Base-by-base conservation (phyloP, 2,113 vertebrate genomes). In the Crotophaga sulcirostris region DNA sequence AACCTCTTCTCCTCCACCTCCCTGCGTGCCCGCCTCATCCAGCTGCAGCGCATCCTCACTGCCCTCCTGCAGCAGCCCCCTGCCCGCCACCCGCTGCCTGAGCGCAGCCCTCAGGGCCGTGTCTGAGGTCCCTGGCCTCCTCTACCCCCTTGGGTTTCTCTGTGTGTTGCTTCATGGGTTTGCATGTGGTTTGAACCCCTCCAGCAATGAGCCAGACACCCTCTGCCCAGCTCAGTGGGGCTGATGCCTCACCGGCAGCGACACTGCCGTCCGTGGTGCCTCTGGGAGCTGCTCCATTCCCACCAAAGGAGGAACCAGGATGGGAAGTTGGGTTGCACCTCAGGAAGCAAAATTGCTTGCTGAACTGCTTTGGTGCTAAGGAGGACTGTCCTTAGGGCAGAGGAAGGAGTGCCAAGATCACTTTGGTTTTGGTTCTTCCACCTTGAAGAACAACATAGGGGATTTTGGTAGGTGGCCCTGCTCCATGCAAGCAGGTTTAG, bases 1-100 rank as follows among this genome's bases (percentile, higher is more conserved):
- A 98, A 81, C 6, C 96, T 99, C 55, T 96, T 99, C 70, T 99
- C 98, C 45, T 97, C 97, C 95, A 98, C 97, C 3, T 98, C 98
- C 1, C 98, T 99, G 89, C 98, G 97, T 8, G 97, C 98, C 56
- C 98, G 99, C 25, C 96, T 99, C 40, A 92, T 95, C 62, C 98
- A 99, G 94, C 97, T 99, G 77, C 98, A 98, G 84, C 98, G 96
- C 31, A 92, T 99, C 89, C 97, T 99, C 6, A 91, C 97, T 4
- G 98, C 98, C 33, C 98, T 99, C 94, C 98, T 98, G 82, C 98
- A 98, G 96, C 98, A 69, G 52, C 94, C 67, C 3, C 88, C 89
- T 0, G 29, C 84, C 2, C 15, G 49, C 6, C 69, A 28, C 72
- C 91, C 55, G 2, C 91, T 84, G 42, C 90, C 89, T 3, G 70